Evolutionary conservation across 2,888 invertebrate species (phyloP).

Genomic region (Neoascia interrupta): DNA sequence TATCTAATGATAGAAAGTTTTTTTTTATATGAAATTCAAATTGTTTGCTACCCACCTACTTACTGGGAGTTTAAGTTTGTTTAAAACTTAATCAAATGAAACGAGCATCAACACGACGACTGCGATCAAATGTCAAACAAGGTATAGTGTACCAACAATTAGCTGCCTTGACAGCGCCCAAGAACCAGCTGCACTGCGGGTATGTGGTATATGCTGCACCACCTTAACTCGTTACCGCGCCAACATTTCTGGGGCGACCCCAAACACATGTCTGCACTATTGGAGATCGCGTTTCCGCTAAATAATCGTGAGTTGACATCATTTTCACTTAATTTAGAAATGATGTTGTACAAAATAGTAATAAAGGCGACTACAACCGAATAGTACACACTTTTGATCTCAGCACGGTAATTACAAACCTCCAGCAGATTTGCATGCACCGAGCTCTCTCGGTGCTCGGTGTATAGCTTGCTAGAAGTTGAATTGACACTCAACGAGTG

Average conservation of each 20-base stretch:
- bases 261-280: slow-evolving; percentile 19
- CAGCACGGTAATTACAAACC: slow-evolving; percentile 39
- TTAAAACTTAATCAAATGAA: no score
- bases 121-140: slow-evolving; percentile 15
- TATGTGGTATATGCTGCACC: background rate
- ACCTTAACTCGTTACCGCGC: background rate
- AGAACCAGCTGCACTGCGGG: background rate
- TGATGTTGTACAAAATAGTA: slow-evolving; percentile 41
- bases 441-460: no score
- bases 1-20: slow-evolving; percentile 2
- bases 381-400: slow-evolving; percentile 41
- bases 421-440: slow-evolving; percentile 26
- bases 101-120: no score
- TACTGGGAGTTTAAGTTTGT: background rate
- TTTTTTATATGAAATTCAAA: background rate
- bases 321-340: slow-evolving; percentile 44
- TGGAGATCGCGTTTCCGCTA: slow-evolving; percentile 20
- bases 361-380: no score
- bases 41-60: no score
- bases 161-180: slow-evolving; percentile 13
- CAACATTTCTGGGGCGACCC: slow-evolving; percentile 8
- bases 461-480: no score
- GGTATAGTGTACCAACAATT: slow-evolving; percentile 19
- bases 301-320: slow-evolving; percentile 46
- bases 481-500: slow-evolving; percentile 25